A percentile compares a stretch with the other conserved stretches of the same genome.
Evolutionary conservation across 1,140 invertebrate species (phyloP).

Genomic region (Anastrepha ludens): DNA sequence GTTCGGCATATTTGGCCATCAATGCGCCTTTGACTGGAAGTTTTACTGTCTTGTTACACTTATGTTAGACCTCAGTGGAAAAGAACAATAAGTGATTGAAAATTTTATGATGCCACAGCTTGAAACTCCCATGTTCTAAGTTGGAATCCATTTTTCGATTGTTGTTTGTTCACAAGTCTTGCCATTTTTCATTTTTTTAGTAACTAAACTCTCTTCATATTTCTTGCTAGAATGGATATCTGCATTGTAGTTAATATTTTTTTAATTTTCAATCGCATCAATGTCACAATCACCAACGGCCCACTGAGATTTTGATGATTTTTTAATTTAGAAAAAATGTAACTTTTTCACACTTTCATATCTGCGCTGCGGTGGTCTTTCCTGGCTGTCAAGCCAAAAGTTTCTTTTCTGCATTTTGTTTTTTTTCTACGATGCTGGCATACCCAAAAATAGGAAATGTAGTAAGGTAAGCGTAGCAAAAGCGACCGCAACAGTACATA

Average conservation of each 20-base stretch:
- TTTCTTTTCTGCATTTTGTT: background rate
- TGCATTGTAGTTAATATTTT: background rate
- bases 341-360: background rate
- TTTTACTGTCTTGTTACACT: too few relatives aligned
- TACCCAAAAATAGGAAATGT: background rate
- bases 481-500: background rate
- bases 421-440: background rate
- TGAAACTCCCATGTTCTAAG: too few relatives aligned
- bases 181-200: too few relatives aligned
- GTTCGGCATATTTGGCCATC: too few relatives aligned
- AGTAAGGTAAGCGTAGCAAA: background rate
- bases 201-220: too few relatives aligned
- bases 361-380: background rate
- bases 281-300: background rate
- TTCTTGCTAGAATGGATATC: background rate
- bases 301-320: background rate
- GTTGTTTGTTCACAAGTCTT: too few relatives aligned
- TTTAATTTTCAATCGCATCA: constrained; percentile 23
- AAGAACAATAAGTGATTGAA: too few relatives aligned
- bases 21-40: too few relatives aligned
- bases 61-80: too few relatives aligned
- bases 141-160: too few relatives aligned
- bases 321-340: background rate
- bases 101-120: too few relatives aligned
- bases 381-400: background rate